Evolutionary conservation across 2,888 invertebrate genomes (phyloP).

Genomic region (Zonitis immaculata): DNA sequence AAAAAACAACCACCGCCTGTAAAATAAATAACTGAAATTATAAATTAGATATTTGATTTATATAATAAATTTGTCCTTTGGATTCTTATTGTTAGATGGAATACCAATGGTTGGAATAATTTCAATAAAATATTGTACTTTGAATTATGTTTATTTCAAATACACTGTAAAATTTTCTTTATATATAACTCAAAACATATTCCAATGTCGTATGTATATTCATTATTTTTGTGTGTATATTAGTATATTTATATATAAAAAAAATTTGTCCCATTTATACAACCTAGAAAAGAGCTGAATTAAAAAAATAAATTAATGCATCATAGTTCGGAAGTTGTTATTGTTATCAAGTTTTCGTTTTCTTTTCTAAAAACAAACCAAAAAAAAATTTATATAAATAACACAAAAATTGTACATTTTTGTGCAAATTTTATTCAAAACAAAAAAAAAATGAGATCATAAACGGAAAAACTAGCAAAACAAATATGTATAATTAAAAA

Average conservation of each 20-base stretch:
- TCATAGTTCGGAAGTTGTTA: too few relatives aligned
- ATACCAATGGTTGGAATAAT: too few relatives aligned
- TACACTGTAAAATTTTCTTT: slow-evolving; percentile 43
- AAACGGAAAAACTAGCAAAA: slow-evolving; percentile 12
- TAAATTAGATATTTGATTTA: too few relatives aligned
- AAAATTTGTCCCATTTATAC: slow-evolving; percentile 6
- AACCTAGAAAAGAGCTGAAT: slow-evolving; percentile 26
- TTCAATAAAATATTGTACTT: slow-evolving; percentile 24
- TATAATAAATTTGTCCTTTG: too few relatives aligned
- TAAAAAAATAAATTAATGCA: too few relatives aligned
- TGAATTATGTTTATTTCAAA: slow-evolving; percentile 45
- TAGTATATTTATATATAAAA: slow-evolving; percentile 22
- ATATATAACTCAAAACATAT: slow-evolving; percentile 32
- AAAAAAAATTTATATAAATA: too few relatives aligned
- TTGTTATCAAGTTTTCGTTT: too few relatives aligned
- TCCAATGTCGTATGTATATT: slow-evolving; percentile 2
- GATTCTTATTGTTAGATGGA: too few relatives aligned
- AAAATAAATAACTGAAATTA: too few relatives aligned
- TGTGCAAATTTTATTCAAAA: slow-evolving; percentile 42
- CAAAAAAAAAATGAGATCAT: too few relatives aligned
- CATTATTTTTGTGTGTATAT: slow-evolving; percentile 5
- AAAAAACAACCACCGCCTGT: too few relatives aligned
- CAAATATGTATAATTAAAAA: slow-evolving; percentile 1
- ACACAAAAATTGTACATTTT: too few relatives aligned
- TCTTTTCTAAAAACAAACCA: background rate